These are phyloP conservation scores for Drosophila borborema DNA, from an alignment of 2,888 invertebrate genomes.

Conservation along the genomic window DNA sequence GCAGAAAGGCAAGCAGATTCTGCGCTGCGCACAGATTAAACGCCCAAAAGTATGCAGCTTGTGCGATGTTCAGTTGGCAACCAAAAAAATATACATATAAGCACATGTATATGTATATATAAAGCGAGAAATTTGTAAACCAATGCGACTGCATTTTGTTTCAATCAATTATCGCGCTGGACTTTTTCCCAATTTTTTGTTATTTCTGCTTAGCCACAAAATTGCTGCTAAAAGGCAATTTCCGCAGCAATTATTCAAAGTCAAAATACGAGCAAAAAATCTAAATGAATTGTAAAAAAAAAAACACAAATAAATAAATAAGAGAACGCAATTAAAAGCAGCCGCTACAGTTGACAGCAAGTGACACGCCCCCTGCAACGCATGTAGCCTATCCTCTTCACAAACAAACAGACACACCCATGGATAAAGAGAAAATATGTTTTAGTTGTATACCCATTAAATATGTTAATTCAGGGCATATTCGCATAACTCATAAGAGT, in stretches of 20 bases:
- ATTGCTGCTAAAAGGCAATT: constrained; percentile 70
- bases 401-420: constrained; percentile 12
- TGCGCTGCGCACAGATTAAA: constrained; percentile 51
- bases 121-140: constrained; percentile 36
- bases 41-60: constrained; percentile 37
- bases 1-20: constrained; percentile 49
- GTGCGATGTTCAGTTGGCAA: constrained; percentile 18
- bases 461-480: neutral
- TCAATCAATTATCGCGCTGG: constrained; percentile 64
- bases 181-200: constrained; percentile 3
- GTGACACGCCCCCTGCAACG: constrained; percentile 20
- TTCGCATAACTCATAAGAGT: neutral
- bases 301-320: neutral
- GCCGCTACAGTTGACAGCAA: constrained; percentile 33
- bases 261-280: constrained; percentile 28
- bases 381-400: constrained; percentile 10
- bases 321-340: constrained; percentile 55
- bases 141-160: constrained; percentile 57
- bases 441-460: neutral
- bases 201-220: constrained; percentile 51
- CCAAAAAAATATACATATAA: neutral
- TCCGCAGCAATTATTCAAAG: constrained; percentile 74
- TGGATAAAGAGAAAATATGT: neutral
- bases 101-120: too few species aligned
- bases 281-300: constrained; percentile 5